Evolutionary conservation across 2,113 vertebrate genomes (phyloP).

Genomic region (Odontophorus gujanensis): DNA sequence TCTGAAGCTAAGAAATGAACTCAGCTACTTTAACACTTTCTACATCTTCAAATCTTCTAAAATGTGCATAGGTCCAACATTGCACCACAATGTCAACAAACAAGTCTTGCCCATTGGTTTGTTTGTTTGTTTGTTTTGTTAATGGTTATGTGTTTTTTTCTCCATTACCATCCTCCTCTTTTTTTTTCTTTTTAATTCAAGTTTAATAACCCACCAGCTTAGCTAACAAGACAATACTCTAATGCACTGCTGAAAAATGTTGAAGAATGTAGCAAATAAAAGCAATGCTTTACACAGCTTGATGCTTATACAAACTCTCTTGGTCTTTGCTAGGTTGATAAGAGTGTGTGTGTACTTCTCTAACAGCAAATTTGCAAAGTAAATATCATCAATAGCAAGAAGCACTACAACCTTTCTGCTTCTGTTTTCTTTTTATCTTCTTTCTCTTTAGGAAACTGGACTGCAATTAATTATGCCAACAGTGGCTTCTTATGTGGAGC

Average conservation of each 20-base stretch:
- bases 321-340: not conserved
- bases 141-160: not conserved
- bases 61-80: rapidly evolving
- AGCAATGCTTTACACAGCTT: conserved; percentile 12
- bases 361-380: not conserved
- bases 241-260: not conserved
- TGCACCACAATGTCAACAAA: not conserved
- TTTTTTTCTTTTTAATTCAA: not conserved
- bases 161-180: not conserved
- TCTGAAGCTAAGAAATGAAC: not conserved
- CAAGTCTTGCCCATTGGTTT: not conserved
- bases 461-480: not conserved
- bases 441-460: not conserved
- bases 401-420: not conserved
- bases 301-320: not conserved
- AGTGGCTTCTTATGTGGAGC: not conserved
- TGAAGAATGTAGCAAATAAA: not conserved
- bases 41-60: not conserved
- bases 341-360: not conserved
- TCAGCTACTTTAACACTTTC: not conserved
- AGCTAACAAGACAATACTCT: not conserved
- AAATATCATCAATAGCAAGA: not conserved
- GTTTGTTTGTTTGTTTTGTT: too few species aligned
- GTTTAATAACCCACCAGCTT: conserved; percentile 5
- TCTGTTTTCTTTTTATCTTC: not conserved